Evolutionary conservation across 2,888 invertebrate species (phyloP).

Genomic region (Volucella bombylans): DNA sequence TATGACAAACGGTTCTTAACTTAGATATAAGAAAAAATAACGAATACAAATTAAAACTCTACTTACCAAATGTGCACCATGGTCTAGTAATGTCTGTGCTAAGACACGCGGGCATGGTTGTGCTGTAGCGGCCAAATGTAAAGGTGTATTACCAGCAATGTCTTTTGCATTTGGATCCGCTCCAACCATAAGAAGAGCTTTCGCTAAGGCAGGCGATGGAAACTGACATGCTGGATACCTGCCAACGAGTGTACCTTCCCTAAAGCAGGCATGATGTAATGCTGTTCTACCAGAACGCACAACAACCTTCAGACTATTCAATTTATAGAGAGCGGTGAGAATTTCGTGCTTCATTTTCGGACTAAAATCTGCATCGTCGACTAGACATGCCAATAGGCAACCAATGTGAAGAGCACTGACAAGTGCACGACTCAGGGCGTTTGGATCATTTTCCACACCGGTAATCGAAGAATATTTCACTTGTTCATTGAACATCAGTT

Average conservation of each 20-base stretch:
- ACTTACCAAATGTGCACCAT: conserved; percentile 86
- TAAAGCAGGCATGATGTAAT: conserved; percentile 92
- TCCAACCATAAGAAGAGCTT: conserved; percentile 90
- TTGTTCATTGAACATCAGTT: conserved; percentile 83
- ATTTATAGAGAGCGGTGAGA: conserved; percentile 88
- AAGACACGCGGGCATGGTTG: conserved; percentile 88
- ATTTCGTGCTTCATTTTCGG: conserved; percentile 84
- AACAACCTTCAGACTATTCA: conserved; percentile 88
- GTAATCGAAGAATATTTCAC: conserved; percentile 82
- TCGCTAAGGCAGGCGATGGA: conserved; percentile 87
- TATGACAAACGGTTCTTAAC: too few species aligned
- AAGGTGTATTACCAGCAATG: conserved; percentile 92
- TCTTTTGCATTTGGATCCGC: conserved; percentile 91
- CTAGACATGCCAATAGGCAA: conserved; percentile 87
- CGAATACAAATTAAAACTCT: conserved; percentile 10
- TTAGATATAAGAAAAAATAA: neutral
- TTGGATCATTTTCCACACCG: conserved; percentile 87
- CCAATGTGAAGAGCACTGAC: conserved; percentile 93
- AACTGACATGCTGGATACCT: conserved; percentile 88
- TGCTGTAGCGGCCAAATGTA: conserved; percentile 92
- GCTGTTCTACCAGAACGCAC: conserved; percentile 87
- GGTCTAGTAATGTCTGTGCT: conserved; percentile 88
- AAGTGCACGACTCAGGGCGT: conserved; percentile 91
- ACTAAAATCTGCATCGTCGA: conserved; percentile 84
- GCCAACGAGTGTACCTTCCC: conserved; percentile 88